Evolutionary conservation across 1,140 invertebrate species (phyloP), one percentile per base, ranked within the genome.

Genomic region (Cotesia typhae): DNA sequence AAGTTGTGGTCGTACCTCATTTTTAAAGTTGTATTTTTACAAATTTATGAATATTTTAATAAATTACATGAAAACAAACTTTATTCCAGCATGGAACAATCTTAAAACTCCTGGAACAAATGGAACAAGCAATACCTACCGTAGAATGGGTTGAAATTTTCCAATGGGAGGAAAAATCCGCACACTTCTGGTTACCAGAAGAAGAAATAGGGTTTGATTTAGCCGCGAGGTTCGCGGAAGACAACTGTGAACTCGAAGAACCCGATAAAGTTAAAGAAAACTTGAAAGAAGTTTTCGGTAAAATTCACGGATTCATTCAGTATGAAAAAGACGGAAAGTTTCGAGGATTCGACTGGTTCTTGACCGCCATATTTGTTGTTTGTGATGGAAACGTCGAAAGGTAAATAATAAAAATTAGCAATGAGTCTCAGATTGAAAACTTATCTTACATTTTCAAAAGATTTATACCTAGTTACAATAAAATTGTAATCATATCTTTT

Each of bases 391-490:
- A 83, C 65, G 28, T 87, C 2, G 73, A 82, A 5, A 83, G 76
- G 85, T 87, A 77, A 76, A 78, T 70, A 69, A 63, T 14, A 14
- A 77, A 71, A 53, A 57, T 63, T 20, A 47, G 61, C 71, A 7
- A 14, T 4, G 47, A 80, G 84, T 85, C 84, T 87, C 84, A 83
- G 84, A 75, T 87, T 85, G 85, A 87, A 87, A 87, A 87, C 85
- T 87, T 84, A 1, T 74, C 80, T 77, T 73, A 74, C 84, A 86
- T 71, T 38, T 75, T 64, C 70, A 63, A 72, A 64, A 61, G 66
- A 70, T 75, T 67, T 36, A 76, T 72, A 72, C 78, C 74, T 28
- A 70, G 63, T 77, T 72, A 47, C 41, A 47, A 47, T 47, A 1
- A 47, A 47, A 47, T 47, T 47, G 41, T 47, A 47, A 47, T 47